A percentile compares a stretch with the other conserved stretches of the same genome.
Evolutionary conservation across 2,113 vertebrate genomes (phyloP).

Genomic region (Pangasianodon gigas): DNA sequence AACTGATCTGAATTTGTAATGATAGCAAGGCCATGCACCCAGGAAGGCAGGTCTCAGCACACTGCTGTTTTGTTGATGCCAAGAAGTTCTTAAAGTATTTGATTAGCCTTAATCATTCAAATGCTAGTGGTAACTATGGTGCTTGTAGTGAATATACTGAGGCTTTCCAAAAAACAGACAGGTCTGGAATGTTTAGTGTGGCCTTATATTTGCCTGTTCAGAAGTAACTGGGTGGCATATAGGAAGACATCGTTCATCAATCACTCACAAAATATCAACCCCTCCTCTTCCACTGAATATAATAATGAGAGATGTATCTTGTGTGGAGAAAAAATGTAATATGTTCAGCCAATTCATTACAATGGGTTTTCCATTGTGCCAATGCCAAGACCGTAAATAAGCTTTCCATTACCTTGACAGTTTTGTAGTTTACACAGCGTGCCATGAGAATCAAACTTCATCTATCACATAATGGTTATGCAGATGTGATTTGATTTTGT

Average conservation of each 20-base stretch:
- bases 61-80: constrained; percentile 62
- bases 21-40: constrained; percentile 54
- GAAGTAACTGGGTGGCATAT: not conserved
- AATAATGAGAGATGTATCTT: constrained; percentile 35
- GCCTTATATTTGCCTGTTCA: not conserved
- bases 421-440: constrained; percentile 1
- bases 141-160: constrained; percentile 41
- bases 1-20: constrained; percentile 63
- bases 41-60: constrained; percentile 53
- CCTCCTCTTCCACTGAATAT: constrained; percentile 47
- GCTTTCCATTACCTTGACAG: not conserved
- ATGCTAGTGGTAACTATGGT: constrained; percentile 52
- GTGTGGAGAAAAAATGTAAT: not conserved
- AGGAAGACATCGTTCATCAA: not conserved
- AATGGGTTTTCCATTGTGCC: not conserved
- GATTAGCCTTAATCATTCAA: constrained; percentile 54
- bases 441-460: not conserved
- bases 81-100: constrained; percentile 45
- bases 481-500: not conserved
- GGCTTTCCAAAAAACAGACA: constrained; percentile 2
- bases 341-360: not conserved
- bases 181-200: not conserved
- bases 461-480: not conserved
- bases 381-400: not conserved
- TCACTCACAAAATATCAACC: constrained; percentile 14